Percentiles rank a stretch among this genome's conserved stretches.
Evolutionary conservation across 2,113 vertebrate species (phyloP).

Genomic region (Sapajus apella): DNA sequence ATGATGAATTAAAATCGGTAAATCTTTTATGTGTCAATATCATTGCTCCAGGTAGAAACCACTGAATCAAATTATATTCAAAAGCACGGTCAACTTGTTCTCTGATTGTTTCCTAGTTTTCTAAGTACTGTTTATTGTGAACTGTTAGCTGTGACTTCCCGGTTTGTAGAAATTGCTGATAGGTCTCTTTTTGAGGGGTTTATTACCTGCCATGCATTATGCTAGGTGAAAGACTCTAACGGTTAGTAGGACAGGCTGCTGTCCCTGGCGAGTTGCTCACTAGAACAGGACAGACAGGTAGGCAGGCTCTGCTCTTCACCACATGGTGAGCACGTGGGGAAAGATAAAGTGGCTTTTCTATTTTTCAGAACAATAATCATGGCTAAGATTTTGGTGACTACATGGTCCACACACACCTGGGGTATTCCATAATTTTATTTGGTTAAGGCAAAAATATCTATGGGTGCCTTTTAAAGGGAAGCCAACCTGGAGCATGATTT

Average conservation of each 20-base stretch:
- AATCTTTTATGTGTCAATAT: background rate
- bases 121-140: fast-evolving
- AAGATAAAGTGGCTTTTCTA: fast-evolving
- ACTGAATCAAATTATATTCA: background rate
- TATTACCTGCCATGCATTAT: fast-evolving
- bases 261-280: fast-evolving
- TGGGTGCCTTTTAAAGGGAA: background rate
- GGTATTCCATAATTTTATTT: fast-evolving
- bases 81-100: background rate
- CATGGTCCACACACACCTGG: fast-evolving
- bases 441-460: background rate
- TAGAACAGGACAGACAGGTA: fast-evolving
- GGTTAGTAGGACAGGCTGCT: fast-evolving
- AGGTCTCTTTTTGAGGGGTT: too few species aligned
- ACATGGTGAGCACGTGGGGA: fast-evolving
- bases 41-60: background rate
- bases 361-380: background rate
- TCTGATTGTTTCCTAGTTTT: background rate
- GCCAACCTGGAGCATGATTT: background rate
- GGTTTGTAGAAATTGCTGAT: background rate
- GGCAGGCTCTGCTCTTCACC: fast-evolving
- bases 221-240: background rate
- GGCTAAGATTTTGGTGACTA: fast-evolving
- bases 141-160: fast-evolving
- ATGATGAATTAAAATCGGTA: background rate